phyloP scores from a whole-genome alignment of 2,113 vertebrate species.

The Thalassoma bifasciatum region DNA sequence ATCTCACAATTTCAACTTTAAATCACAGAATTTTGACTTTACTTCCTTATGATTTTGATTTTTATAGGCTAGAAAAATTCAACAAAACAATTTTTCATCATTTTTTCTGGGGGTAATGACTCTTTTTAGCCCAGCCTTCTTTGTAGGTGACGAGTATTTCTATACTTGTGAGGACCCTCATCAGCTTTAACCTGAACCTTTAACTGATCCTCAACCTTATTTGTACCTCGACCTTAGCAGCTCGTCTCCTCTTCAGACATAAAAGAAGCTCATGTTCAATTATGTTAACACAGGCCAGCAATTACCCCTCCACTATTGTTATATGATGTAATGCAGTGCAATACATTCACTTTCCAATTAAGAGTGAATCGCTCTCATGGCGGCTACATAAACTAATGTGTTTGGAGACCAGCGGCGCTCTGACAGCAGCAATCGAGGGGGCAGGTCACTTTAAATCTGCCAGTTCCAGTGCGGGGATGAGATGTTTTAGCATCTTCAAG shows the following conservation, averaged over 20 bases:
- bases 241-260: neutral
- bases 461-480: neutral
- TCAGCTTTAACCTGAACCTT: neutral
- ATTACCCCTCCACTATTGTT: conserved; percentile 29
- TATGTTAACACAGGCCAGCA: conserved; percentile 45
- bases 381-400: conserved; percentile 68
- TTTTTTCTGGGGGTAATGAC: too few species aligned
- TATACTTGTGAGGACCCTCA: neutral
- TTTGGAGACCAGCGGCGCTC: conserved; percentile 54
- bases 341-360: conserved; percentile 73
- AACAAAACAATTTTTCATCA: too few species aligned
- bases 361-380: conserved; percentile 66
- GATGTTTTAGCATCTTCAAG: neutral
- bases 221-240: neutral
- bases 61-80: too few species aligned
- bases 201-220: neutral
- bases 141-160: too few species aligned
- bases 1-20: too few species aligned
- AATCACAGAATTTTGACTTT: too few species aligned
- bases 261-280: conserved; percentile 12
- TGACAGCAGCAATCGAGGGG: conserved; percentile 46
- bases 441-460: conserved; percentile 33
- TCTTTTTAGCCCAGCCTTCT: too few species aligned
- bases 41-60: too few species aligned
- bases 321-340: conserved; percentile 58